Conservation (phyloP, 2,113 vertebrate species). For the Catharus fuscescens region DNA sequence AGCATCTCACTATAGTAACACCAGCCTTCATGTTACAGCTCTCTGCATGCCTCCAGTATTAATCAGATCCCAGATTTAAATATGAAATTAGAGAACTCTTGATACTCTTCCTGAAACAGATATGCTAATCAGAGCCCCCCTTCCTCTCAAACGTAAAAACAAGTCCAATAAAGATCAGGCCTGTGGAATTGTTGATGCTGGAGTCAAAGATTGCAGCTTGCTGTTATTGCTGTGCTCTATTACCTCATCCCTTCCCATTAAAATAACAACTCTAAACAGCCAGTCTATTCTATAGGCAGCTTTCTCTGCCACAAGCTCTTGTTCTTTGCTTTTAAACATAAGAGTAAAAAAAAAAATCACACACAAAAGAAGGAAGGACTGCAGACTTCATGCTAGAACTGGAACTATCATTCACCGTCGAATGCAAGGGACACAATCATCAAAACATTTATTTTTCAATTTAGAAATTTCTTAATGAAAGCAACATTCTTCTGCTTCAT, state of each 20-base stretch:
- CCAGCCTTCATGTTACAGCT: background rate
- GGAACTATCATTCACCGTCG: background rate
- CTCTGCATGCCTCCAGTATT: slow-evolving; percentile 60
- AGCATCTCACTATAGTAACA: slow-evolving; percentile 46
- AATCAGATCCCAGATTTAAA: slow-evolving; percentile 66
- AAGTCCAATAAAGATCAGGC: background rate
- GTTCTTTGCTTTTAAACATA: background rate
- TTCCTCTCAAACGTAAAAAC: too few species aligned
- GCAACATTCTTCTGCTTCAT: background rate
- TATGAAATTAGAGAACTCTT: slow-evolving; percentile 41
- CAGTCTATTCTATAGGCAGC: background rate
- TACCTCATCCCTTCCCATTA: background rate
- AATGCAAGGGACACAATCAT: background rate
- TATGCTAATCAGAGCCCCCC: slow-evolving; percentile 1
- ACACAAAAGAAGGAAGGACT: background rate
- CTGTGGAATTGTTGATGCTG: background rate
- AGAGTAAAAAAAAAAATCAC: background rate
- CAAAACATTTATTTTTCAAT: background rate
- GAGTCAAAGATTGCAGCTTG: background rate
- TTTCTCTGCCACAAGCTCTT: background rate
- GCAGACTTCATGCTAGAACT: background rate
- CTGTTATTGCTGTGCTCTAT: background rate
- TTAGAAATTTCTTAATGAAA: background rate
- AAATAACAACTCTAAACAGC: background rate
- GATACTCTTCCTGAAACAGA: slow-evolving; percentile 60